phyloP scores from a whole-genome alignment of 2,797 vertebrate genomes.

The Gallinago nigripennis region DNA sequence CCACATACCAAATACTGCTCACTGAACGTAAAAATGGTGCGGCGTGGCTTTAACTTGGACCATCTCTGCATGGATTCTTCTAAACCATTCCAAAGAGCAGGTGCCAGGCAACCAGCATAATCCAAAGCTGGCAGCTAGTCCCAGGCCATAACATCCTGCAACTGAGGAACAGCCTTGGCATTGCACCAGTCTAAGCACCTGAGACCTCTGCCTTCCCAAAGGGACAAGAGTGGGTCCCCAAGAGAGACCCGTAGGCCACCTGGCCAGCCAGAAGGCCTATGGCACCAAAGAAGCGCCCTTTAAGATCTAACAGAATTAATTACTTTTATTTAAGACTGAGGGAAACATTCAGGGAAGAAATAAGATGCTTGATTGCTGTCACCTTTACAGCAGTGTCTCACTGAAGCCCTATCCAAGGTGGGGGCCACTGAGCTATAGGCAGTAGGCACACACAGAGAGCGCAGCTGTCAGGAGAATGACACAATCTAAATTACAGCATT shows the following conservation, averaged over 20 bases:
- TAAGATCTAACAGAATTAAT: neutral
- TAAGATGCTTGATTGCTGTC: neutral
- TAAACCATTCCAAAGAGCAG: neutral
- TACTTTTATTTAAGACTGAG: neutral
- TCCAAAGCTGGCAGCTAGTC: neutral
- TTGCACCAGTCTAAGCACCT: neutral
- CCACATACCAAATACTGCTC: neutral
- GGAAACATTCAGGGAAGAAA: neutral
- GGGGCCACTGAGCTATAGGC: neutral
- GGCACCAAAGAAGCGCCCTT: neutral
- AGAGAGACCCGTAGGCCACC: neutral
- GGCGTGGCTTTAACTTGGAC: neutral
- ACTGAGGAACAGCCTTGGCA: neutral
- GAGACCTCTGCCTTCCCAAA: neutral
- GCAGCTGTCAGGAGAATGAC: neutral
- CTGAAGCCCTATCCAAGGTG: neutral
- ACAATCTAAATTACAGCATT: neutral
- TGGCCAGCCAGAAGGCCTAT: neutral
- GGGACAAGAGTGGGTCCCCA: rapidly evolving
- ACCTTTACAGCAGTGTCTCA: neutral
- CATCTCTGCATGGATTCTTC: neutral
- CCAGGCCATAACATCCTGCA: rapidly evolving
- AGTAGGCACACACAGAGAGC: rapidly evolving
- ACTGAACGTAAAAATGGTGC: neutral
- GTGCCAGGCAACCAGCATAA: neutral